A percentile compares a stretch with the other conserved stretches of the same genome.
Evolutionary conservation across 2,797 vertebrate species (phyloP).

Genomic region (Aphelocoma californica): DNA sequence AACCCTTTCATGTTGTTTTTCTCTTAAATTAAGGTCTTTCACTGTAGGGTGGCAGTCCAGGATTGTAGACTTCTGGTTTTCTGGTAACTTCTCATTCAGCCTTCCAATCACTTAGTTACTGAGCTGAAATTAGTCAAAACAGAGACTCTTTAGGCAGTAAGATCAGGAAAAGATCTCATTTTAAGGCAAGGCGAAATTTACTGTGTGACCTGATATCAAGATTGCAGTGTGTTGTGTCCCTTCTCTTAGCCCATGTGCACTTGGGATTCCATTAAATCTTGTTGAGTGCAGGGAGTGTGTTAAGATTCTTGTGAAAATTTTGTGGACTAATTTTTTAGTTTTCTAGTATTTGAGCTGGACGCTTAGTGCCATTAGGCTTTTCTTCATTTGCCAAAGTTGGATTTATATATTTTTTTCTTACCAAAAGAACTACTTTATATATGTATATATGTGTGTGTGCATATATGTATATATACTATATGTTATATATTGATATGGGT

Average conservation of each 20-base stretch:
- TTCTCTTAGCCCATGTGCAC: not conserved
- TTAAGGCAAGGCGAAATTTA: not conserved
- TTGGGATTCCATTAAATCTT: not conserved
- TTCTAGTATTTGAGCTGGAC: not conserved
- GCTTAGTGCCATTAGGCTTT: not conserved
- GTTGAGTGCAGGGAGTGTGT: not conserved
- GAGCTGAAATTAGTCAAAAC: not conserved
- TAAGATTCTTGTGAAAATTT: not conserved
- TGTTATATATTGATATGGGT: not conserved
- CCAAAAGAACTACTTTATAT: not conserved
- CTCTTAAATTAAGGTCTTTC: not conserved
- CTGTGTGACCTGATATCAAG: not conserved
- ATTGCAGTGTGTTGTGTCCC: not conserved
- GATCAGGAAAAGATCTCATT: not conserved
- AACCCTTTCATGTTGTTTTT: not conserved
- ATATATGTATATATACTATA: fast-evolving
- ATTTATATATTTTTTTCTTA: not conserved
- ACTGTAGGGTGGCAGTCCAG: not conserved
- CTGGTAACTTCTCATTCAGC: not conserved
- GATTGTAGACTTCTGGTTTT: not conserved
- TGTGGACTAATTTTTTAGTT: not conserved
- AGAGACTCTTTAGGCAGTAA: not conserved
- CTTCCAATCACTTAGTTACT: not conserved
- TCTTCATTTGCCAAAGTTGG: not conserved
- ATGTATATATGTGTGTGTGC: fast-evolving